Base-by-base conservation (phyloP, 2,888 invertebrate genomes). In the Drosophila prolongata region DNA sequence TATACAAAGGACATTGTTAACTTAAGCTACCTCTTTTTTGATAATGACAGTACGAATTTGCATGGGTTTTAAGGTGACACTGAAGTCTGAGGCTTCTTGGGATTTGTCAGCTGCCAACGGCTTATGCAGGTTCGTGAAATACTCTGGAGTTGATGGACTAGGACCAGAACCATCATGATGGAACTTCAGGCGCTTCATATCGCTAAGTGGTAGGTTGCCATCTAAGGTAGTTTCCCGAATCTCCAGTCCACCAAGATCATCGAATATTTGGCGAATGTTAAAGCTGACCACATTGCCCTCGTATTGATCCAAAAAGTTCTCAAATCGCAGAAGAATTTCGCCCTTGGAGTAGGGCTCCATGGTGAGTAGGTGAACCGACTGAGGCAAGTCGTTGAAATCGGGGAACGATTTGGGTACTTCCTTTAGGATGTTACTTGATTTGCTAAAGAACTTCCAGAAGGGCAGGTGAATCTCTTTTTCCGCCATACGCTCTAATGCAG, bases 331-430 rank as follows among this genome's bases (percentile, higher is more conserved):
- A 24, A 98, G 91, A 13, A 96, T 80, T 30, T 93, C 93, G 0
- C 92, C 90, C 0, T 93, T 93, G 37, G 93, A 94, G 95, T 96
- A 96, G 0, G 96, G 96, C 82, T 97, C 97, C 37, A 97, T 88
- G 0, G 96, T 96, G 14, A 97, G 90, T 19, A 97, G 91, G 87
- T 97, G 95, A 0, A 97, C 92, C 44, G 96, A 96, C 4, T 92
- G 89, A 0, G 97, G 96, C 1, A 97, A 58, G 6, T 75, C 73
- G 19, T 57, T 73, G 2, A 84, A 78, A 0, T 62, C 53, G 6
- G 79, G 73, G 8, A 59, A 6, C 5, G 93, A 90, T 11, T 93
- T 93, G 4, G 91, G 88, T 0, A 94, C 70, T n/a, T 92, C 89
- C 0, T 90, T 83, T 0, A 16, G 3, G 16, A 3, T 14, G 5